Conservation (phyloP, 2,888 invertebrate species). For the Epirrhoe tristata region DNA sequence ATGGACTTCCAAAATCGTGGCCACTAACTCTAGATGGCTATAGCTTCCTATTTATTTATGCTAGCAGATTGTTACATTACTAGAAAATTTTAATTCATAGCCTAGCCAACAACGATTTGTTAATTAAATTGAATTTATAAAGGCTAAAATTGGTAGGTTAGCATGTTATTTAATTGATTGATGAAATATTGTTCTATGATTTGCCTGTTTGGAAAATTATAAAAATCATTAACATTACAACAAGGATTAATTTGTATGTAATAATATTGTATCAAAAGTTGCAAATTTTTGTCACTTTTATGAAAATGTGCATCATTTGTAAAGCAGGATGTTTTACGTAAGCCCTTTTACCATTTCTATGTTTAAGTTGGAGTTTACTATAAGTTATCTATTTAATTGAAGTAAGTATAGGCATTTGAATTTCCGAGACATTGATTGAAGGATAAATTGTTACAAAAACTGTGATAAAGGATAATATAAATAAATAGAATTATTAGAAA, state of each 20-base stretch:
- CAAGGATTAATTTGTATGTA: background rate
- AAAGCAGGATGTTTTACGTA: constrained; percentile 2
- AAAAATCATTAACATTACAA: background rate
- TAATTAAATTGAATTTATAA: constrained; percentile 17
- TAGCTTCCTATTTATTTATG: constrained; percentile 51
- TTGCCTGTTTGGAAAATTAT: constrained; percentile 1
- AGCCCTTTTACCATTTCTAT: constrained; percentile 2
- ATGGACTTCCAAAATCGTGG: background rate
- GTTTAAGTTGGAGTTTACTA: constrained; percentile 1
- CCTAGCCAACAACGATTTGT: constrained; percentile 33
- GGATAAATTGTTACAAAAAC: constrained; percentile 44
- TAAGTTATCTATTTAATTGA: constrained; percentile 17
- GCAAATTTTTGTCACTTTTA: constrained; percentile 63
- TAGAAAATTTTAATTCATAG: constrained; percentile 9
- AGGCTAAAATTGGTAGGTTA: constrained; percentile 18
- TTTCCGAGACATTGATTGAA: constrained; percentile 36
- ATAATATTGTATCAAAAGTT: constrained; percentile 49
- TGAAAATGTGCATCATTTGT: constrained; percentile 68
- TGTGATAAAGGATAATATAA: constrained; percentile 41
- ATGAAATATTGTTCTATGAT: constrained; percentile 10
- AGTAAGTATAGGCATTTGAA: constrained; percentile 31
- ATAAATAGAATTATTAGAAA: constrained; percentile 22
- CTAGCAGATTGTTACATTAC: constrained; percentile 11
- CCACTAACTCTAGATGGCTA: background rate
- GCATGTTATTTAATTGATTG: background rate